These are phyloP conservation scores for Pseudococcus longispinus DNA, from an alignment of 2,888 invertebrate genomes.

Conservation along the genomic window DNA sequence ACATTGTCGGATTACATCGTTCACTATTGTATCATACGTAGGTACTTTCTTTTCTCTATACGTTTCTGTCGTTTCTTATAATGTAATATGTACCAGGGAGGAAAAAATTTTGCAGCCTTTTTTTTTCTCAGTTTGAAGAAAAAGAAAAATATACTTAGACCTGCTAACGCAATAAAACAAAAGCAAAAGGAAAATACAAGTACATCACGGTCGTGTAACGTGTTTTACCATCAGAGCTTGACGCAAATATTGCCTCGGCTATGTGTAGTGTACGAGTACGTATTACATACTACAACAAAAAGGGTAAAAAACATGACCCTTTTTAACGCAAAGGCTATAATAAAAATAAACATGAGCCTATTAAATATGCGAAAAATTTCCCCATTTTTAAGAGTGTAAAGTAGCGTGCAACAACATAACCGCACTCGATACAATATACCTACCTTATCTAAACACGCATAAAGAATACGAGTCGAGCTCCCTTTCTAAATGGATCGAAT, in stretches of 20 bases:
- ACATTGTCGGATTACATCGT: neutral
- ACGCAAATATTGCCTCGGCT: neutral
- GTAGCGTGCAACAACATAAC: conserved; percentile 34
- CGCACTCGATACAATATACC: conserved; percentile 29
- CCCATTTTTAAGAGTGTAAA: conserved; percentile 34
- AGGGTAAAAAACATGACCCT: conserved; percentile 12
- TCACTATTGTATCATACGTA: neutral
- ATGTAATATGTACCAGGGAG: neutral
- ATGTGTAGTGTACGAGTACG: neutral
- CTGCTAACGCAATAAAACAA: conserved; percentile 15
- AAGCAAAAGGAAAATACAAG: neutral
- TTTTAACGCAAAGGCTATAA: conserved; percentile 26
- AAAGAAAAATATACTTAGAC: conserved; percentile 1
- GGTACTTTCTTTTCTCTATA: neutral
- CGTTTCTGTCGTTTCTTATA: neutral
- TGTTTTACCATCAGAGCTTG: neutral
- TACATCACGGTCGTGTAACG: neutral
- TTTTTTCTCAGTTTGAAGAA: neutral
- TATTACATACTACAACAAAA: conserved; percentile 13
- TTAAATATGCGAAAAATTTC: conserved; percentile 31
- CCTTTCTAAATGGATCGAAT: conserved; percentile 18
- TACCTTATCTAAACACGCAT: conserved; percentile 28
- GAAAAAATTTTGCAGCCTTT: neutral
- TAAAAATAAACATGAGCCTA: conserved; percentile 28
- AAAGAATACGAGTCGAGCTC: conserved; percentile 1